These are phyloP conservation scores for Mormoops blainvillei DNA, from an alignment of 2,113 vertebrate species.

Conservation along the genomic window DNA sequence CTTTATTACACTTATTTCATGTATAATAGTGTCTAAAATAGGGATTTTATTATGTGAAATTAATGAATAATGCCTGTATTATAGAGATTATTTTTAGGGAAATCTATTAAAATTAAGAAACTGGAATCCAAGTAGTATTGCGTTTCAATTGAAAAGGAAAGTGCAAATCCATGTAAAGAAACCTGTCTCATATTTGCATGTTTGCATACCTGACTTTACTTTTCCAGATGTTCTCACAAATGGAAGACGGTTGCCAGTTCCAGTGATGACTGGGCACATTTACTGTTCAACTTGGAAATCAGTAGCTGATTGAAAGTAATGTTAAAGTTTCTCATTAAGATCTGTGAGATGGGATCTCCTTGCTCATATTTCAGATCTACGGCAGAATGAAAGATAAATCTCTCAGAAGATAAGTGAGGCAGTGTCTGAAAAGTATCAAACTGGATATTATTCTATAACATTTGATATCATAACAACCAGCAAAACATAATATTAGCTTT, in stretches of 20 bases:
- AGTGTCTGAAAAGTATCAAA: not conserved
- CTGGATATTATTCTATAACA: not conserved
- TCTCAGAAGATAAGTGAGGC: not conserved
- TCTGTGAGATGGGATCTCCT: not conserved
- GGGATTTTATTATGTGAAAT: not conserved
- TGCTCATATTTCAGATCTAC: not conserved
- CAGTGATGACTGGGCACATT: not conserved
- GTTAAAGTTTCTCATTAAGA: not conserved
- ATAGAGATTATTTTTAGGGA: not conserved
- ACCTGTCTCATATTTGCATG: not conserved
- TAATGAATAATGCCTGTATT: not conserved
- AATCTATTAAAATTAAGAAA: not conserved
- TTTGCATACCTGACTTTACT: not conserved
- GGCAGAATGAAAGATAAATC: not conserved
- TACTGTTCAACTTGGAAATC: not conserved
- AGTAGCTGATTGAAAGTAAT: not conserved
- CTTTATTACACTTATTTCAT: not conserved
- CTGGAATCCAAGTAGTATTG: not conserved
- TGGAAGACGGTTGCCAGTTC: not conserved
- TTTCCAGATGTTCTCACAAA: not conserved
- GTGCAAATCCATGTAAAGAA: slow-evolving; percentile 11
- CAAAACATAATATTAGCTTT: not conserved
- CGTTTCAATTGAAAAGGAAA: not conserved
- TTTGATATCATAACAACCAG: not conserved
- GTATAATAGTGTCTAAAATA: not conserved